Evolutionary conservation across 2,797 vertebrate species (phyloP), one percentile per base, ranked within the genome.

Genomic region (Sebastes dallii): DNA sequence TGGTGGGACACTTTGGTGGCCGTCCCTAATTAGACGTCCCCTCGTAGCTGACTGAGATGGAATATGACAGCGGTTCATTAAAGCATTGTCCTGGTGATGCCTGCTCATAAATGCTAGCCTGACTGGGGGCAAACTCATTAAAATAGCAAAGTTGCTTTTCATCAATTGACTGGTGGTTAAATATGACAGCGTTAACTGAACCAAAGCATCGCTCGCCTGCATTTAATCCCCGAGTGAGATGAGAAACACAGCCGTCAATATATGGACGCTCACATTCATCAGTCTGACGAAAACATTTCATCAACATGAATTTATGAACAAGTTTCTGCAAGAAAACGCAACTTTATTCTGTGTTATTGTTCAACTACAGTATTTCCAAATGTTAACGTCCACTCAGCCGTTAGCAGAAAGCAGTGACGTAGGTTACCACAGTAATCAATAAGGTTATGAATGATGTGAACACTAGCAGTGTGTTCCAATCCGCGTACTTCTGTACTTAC

Each of bases 61-160:
- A 75, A 61, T 81, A 25, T 83, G 92, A 91, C 92, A 89, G 86
- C 1, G 86, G 72, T 88, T 90, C 84, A 92, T 93, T 92, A 90
- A 86, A 90, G 80, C 50, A 5, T 74, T 71, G 84, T 83, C 66
- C 30, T 18, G 64, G 66, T 39, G 80, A 87, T 65, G 85, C 69
- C 85, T 25, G 77, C 84, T 84, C 72, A 83, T 78, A 83, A 90
- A 89, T 52, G 70, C 55, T 20, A 64, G 82, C 52, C 72, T 78
- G 86, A 84, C 85, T 86, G 67, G 78, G 80, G 90, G 86, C 84
- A 76, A 90, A 85, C 86, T 92, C 89, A 92, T 92, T 91, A 93
- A 91, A 91, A 91, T 0, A 64, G 79, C 82, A 71, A 84, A 77
- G 84, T 83, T 85, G 80, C 85, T 83, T 83, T 85, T 89, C 84